phyloP scores from a whole-genome alignment of 2,113 vertebrate species.

The Salvator merianae region DNA sequence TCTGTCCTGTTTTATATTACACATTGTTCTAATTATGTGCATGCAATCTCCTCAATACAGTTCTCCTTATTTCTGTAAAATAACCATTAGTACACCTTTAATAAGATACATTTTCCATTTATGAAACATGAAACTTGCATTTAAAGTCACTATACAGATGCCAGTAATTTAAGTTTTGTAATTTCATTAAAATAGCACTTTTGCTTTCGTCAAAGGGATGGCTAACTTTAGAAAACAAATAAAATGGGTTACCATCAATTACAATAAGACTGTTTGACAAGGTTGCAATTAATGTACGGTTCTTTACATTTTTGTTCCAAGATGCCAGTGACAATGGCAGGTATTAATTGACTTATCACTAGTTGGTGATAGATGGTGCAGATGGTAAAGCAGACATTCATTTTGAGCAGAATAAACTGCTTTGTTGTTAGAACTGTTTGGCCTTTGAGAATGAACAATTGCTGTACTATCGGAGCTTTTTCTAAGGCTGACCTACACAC shows the following conservation, averaged over 20 bases:
- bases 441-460: slow-evolving; percentile 32
- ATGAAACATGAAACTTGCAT: slow-evolving; percentile 23
- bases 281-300: slow-evolving; percentile 80
- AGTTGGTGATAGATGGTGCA: slow-evolving; percentile 68
- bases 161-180: slow-evolving; percentile 53
- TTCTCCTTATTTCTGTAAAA: slow-evolving; percentile 38
- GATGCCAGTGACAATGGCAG: slow-evolving; percentile 69
- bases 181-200: slow-evolving; percentile 58
- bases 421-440: slow-evolving; percentile 45
- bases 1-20: slow-evolving; percentile 42
- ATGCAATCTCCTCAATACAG: slow-evolving; percentile 52
- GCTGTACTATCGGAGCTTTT: neutral
- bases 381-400: slow-evolving; percentile 63
- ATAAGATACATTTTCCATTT: slow-evolving; percentile 34
- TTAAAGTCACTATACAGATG: slow-evolving; percentile 50
- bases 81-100: slow-evolving; percentile 8
- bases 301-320: slow-evolving; percentile 77
- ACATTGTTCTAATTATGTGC: slow-evolving; percentile 36
- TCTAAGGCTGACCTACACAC: neutral
- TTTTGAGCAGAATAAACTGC: slow-evolving; percentile 55
- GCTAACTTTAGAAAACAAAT: slow-evolving; percentile 75
- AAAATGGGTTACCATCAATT: slow-evolving; percentile 86
- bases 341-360: slow-evolving; percentile 77
- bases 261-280: slow-evolving; percentile 80
- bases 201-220: slow-evolving; percentile 50